Evolutionary conservation across 1,140 invertebrate genomes (phyloP), one percentile per base, ranked within the genome.

Genomic region (Eriosoma lanigerum): DNA sequence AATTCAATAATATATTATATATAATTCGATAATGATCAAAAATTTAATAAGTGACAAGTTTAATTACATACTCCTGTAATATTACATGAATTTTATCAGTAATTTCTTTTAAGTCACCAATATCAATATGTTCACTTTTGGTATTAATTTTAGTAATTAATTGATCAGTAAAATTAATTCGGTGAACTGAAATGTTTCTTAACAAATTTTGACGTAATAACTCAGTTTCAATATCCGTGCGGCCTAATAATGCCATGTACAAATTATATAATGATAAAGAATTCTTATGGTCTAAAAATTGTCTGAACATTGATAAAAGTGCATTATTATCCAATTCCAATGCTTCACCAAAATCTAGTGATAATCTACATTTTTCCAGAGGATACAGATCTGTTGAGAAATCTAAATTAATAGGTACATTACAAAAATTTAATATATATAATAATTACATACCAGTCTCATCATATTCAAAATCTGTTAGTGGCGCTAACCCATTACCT

Each of bases 271-370:
- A 38, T 13, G 56, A 48, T 60, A 78, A 48, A 19, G 9, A 62
- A 78, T 78, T 78, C 44, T 38, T 60, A n/a, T 78, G 56, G 21
- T 78, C 75, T 78, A 78, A 58, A 60, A 78, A 78, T 48, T 78
- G 75, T 19, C 17, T 62, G 29, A 78, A 78, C 54, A 78, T 60
- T 19, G 56, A 60, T 26, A 78, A 46, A 21, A 78, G 38, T 58
- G 75, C 32, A 44, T 19, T 60, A 48, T 62, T 78, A 48, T 78
- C 17, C 15, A 52, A 60, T 19, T 21, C 15, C 21, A 78, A 62
- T 78, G 75, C 75, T 46, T 78, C 75, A 46, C 9, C n/a, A 26
- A 60, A 78, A 60, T 58, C 0, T 19, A 78, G 62, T 26, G 56
- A 78, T 24, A 78, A 32, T 78, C 44, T 62, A 62, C 75, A 78